Conservation (phyloP, 1,140 invertebrate genomes). For the Heliconius hermathena region DNA sequence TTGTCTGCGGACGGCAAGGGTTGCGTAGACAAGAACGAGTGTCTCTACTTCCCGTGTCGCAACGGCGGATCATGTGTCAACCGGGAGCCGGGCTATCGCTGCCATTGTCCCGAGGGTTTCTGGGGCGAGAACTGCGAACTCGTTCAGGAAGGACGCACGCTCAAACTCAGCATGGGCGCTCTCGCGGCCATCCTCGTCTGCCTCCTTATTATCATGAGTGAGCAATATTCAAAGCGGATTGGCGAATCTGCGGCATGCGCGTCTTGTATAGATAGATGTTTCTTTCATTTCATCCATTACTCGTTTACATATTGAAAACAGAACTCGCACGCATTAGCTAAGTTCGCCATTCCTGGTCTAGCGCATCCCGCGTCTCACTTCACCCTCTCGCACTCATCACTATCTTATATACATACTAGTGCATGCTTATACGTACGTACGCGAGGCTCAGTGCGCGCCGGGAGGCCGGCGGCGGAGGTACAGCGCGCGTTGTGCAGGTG, state of each 20-base stretch:
- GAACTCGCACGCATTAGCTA: neutral
- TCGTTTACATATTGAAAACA: neutral
- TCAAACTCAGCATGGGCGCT: slow-evolving; percentile 96
- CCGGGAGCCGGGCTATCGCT: slow-evolving; percentile 91
- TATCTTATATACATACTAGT: slow-evolving; percentile 63
- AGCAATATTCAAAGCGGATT: slow-evolving; percentile 74
- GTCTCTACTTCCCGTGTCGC: slow-evolving; percentile 94
- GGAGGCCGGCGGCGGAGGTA: slow-evolving; percentile 47
- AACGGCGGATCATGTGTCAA: slow-evolving; percentile 95
- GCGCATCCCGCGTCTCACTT: slow-evolving; percentile 58
- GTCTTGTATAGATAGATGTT: neutral
- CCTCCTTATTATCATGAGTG: slow-evolving; percentile 96
- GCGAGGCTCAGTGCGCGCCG: slow-evolving; percentile 68
- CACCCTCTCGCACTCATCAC: slow-evolving; percentile 55
- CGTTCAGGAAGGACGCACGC: slow-evolving; percentile 94
- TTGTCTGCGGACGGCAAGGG: slow-evolving; percentile 93
- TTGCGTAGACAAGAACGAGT: slow-evolving; percentile 97
- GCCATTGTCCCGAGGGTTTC: slow-evolving; percentile 94
- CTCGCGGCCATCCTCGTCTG: slow-evolving; percentile 96
- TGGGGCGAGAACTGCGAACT: slow-evolving; percentile 97
- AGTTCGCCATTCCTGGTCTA: slow-evolving; percentile 41
- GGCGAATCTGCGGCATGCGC: slow-evolving; percentile 11
- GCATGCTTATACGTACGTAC: slow-evolving; percentile 55
- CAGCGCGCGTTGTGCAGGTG: slow-evolving; percentile 83
- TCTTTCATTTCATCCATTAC: neutral